Base-by-base conservation (phyloP, 2,888 invertebrate genomes). In the Marronus borbonicus region DNA sequence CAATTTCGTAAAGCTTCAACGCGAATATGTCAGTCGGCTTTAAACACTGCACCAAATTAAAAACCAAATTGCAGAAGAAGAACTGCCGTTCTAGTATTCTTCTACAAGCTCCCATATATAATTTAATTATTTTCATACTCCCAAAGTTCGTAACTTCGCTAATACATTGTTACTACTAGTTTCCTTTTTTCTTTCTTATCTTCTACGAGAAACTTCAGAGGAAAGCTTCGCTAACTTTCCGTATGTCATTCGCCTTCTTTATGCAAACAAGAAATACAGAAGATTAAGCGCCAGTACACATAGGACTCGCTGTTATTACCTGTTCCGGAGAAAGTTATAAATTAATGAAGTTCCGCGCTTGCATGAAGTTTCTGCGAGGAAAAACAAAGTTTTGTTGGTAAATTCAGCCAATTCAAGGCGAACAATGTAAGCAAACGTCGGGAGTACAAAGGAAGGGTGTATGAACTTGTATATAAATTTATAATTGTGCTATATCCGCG, bases 311-410 rank as follows among this genome's bases (percentile, higher is more conserved):
- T n/a, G 8, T 55, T 55, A 20, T 55, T 55, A 55, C 14, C 17
- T 55, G 55, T 55, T n/a, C 20, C 55, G 55, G 20, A 20, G 55
- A 55, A 55, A 55, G 55, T 55, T 55, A 55, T 55, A 55, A 55
- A 17, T 55, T 55, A 55, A 55, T 55, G 55, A 55, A 20, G 55
- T 20, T 20, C 20, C 55, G 55, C 20, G 55, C 14, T 17, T 4
- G 20, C 55, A 55, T 55, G 55, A 55, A 55, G 17, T 55, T 55
- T 55, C 55, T 17, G 55, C 20, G 8, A n/a, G 17, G 55, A 20
- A 55, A 55, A 55, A 20, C 55, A 55, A 55, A 55, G 55, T 44
- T 55, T 55, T 55, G 55, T 55, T 55, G 20, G 55, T 55, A n/a
- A 20, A 55, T 55, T n/a, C 55, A 55, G 55, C 20, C 55, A 17